Evolutionary conservation across 2,113 vertebrate species (phyloP), one percentile per base, ranked within the genome.

Genomic region (Megatriorchis doriae): DNA sequence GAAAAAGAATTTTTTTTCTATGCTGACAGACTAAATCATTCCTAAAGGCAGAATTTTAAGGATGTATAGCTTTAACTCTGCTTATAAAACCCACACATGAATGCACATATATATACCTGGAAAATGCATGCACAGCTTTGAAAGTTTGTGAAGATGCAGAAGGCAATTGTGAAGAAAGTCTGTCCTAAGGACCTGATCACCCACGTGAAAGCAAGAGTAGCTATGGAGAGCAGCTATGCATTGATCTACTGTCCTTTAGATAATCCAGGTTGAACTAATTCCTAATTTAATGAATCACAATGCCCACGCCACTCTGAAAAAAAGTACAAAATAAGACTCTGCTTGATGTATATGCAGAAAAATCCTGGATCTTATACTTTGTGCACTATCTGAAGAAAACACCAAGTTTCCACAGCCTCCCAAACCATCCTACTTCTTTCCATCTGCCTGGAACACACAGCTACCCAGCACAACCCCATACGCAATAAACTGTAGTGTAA

Each of bases 401-500:
- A 63, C 12, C 7, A 19, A 11, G 32, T 48, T 73, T 82, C 23
- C 43, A 55, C 43, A 43, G 11, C 47, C 7, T 59, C 43, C 11
- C 21, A 83, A 86, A 43, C 10, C 31, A 78, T 27, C 11, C 53
- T 61, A 10, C 29, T 74, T 59, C 47, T 59, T 53, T 66, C 53
- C 9, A 13, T 8, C 42, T 2, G 1, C 38, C 27, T 47, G 11
- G 23, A 90, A 70, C 18, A 40, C 0, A 3, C 2, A 75, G 32
- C 20, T 78, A 8, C 34, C 31, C 36, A 70, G 18, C 12, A 72
- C 23, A 66, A 59, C 6, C 19, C 43, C 15, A 20, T 20, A 19
- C 1, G 9, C 17, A 77, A 32, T n/a, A 27, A 90, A 65, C 11
- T n/a, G 22, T 4, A 26, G 22, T 9, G 16, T 26, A 80, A 50